Conservation (phyloP, 2,888 invertebrate genomes). For the Theodoxus fluviatilis region DNA sequence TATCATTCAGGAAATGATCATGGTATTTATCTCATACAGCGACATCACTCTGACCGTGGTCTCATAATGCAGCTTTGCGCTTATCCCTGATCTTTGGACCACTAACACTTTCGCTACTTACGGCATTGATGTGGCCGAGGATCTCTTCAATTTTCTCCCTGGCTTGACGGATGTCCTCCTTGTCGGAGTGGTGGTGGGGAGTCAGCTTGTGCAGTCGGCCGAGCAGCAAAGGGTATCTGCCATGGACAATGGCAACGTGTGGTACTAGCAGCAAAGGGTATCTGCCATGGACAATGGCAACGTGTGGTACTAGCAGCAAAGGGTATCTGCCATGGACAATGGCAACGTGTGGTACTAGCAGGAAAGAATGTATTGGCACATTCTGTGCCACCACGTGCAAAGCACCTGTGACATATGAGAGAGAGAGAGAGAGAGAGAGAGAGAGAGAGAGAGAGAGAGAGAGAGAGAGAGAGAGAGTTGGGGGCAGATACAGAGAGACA, state of each 20-base stretch:
- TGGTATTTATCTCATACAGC: too few relatives aligned
- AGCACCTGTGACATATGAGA: not conserved
- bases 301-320: constrained; percentile 83
- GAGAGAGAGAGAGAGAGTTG: not conserved
- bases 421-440: constrained; percentile 18
- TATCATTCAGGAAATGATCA: too few relatives aligned
- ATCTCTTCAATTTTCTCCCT: constrained; percentile 92
- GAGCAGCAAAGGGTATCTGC: constrained; percentile 83
- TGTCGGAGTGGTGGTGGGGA: constrained; percentile 78
- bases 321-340: constrained; percentile 75
- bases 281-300: constrained; percentile 50
- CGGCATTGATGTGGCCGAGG: constrained; percentile 80
- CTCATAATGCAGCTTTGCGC: too few relatives aligned
- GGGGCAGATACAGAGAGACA: too few relatives aligned
- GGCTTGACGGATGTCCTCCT: constrained; percentile 84
- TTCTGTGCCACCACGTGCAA: not conserved
- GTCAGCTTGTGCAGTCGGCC: constrained; percentile 90
- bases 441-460: not conserved
- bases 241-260: too few relatives aligned
- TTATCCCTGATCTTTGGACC: too few relatives aligned
- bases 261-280: constrained; percentile 91
- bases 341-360: constrained; percentile 86
- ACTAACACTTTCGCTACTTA: constrained; percentile 40
- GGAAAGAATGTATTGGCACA: constrained; percentile 86
- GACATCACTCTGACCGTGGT: not conserved